phyloP scores from a whole-genome alignment of 1,140 invertebrate species.

The Zaprionus davidi region DNA sequence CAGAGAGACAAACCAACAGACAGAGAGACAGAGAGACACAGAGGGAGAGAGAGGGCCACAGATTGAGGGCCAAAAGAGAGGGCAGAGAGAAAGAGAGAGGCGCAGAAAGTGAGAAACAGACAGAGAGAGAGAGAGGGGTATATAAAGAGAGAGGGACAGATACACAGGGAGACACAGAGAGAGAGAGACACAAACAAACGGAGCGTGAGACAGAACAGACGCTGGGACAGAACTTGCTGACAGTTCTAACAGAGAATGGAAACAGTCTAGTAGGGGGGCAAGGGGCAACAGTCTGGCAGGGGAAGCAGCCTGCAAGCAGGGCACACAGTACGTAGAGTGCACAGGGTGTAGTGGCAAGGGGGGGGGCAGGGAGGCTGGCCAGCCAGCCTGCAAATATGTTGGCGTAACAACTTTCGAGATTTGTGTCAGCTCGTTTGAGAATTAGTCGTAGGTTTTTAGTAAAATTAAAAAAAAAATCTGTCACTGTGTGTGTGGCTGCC shows the following conservation, averaged over 20 bases:
- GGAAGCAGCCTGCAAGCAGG: not conserved
- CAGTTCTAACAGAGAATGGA: constrained; percentile 29
- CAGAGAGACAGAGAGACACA: not conserved
- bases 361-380: not conserved
- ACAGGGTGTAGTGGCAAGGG: not conserved
- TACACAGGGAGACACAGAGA: constrained; percentile 32
- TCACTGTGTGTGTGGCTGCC: constrained; percentile 70
- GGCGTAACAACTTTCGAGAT: constrained; percentile 75
- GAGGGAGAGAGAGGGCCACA: not conserved
- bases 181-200: constrained; percentile 15
- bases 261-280: not conserved
- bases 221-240: constrained; percentile 36
- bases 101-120: constrained; percentile 22
- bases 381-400: constrained; percentile 57
- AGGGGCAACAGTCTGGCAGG: too few species aligned
- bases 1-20: constrained; percentile 38
- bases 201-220: constrained; percentile 30
- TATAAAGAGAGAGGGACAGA: constrained; percentile 25
- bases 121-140: not conserved
- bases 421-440: constrained; percentile 82
- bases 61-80: not conserved
- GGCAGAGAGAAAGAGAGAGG: constrained; percentile 29
- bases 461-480: constrained; percentile 80
- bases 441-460: constrained; percentile 81
- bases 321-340: not conserved